Evolutionary conservation across 2,888 invertebrate genomes (phyloP).

Genomic region (Epirrita christyi): DNA sequence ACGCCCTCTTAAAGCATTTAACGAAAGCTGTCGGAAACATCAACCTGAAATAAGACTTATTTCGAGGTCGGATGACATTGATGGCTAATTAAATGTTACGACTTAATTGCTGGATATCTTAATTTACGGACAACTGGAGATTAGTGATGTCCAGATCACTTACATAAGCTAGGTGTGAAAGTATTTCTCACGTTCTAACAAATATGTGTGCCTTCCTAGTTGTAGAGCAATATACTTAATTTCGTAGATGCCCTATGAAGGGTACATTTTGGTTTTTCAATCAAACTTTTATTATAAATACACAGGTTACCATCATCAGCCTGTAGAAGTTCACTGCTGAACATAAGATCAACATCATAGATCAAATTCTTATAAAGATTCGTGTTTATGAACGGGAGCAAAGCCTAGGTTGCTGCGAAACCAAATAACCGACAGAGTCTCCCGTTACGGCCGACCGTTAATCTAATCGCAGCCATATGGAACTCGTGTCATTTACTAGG

Average conservation of each 20-base stretch:
- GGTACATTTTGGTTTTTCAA: too few species aligned
- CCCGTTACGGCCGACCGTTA: slow-evolving; percentile 69
- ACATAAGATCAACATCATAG: too few species aligned
- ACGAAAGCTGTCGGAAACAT: too few species aligned
- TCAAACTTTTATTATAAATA: too few species aligned
- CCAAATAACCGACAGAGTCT: slow-evolving; percentile 53
- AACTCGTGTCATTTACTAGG: slow-evolving; percentile 44
- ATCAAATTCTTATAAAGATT: neutral
- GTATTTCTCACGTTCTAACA: neutral
- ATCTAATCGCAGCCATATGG: slow-evolving; percentile 54
- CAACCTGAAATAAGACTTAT: neutral
- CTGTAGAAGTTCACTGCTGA: too few species aligned
- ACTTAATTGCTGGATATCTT: neutral
- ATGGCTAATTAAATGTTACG: neutral
- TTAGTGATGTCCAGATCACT: neutral
- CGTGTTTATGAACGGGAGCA: slow-evolving; percentile 8
- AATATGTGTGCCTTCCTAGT: too few species aligned
- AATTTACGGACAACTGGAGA: neutral
- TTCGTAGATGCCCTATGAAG: too few species aligned
- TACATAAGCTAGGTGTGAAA: neutral
- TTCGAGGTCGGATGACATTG: neutral
- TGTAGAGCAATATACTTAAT: too few species aligned
- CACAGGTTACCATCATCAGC: too few species aligned
- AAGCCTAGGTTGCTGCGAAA: slow-evolving; percentile 10
- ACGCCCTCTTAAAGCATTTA: too few species aligned